phyloP scores from a whole-genome alignment of 2,797 vertebrate genomes.

The Gastrophryne carolinensis region DNA sequence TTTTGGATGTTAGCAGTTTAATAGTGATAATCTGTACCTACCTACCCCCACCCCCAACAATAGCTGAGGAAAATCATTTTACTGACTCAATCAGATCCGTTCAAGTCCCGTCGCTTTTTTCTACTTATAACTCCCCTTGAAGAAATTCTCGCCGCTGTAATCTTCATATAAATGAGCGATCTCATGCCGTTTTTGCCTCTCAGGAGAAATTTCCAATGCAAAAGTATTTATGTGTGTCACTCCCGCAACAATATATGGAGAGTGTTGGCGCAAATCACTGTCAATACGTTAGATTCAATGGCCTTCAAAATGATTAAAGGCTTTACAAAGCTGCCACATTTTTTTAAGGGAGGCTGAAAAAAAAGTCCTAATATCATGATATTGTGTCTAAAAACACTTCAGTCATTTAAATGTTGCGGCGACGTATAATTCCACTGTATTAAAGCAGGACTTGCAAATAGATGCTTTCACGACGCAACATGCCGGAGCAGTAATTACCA shows the following conservation, averaged over 20 bases:
- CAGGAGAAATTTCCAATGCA: slow-evolving; percentile 28
- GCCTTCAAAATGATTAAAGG: slow-evolving; percentile 49
- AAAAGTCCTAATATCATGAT: slow-evolving; percentile 21
- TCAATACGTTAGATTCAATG: slow-evolving; percentile 51
- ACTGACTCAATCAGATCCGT: slow-evolving; percentile 50
- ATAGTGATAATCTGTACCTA: slow-evolving; percentile 48
- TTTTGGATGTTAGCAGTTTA: slow-evolving; percentile 49
- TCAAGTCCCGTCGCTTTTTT: background rate
- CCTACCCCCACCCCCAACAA: slow-evolving; percentile 44
- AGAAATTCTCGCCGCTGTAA: background rate
- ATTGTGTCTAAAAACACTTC: slow-evolving; percentile 32
- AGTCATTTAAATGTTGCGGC: slow-evolving; percentile 21
- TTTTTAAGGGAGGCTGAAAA: slow-evolving; percentile 13
- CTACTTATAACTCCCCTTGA: slow-evolving; percentile 47
- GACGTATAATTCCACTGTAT: slow-evolving; percentile 11
- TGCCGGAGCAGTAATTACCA: slow-evolving; percentile 13
- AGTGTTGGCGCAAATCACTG: slow-evolving; percentile 54
- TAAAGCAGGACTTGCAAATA: slow-evolving; percentile 16
- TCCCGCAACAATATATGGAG: slow-evolving; percentile 52
- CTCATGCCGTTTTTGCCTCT: slow-evolving; percentile 25
- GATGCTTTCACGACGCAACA: background rate
- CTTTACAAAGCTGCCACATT: slow-evolving; percentile 41
- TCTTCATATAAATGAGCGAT: slow-evolving; percentile 49
- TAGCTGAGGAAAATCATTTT: slow-evolving; percentile 48
- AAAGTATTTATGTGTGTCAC: slow-evolving; percentile 48